These are phyloP conservation scores for Acanthococcus lagerstroemiae DNA, from an alignment of 2,888 invertebrate species.

Conservation along the genomic window DNA sequence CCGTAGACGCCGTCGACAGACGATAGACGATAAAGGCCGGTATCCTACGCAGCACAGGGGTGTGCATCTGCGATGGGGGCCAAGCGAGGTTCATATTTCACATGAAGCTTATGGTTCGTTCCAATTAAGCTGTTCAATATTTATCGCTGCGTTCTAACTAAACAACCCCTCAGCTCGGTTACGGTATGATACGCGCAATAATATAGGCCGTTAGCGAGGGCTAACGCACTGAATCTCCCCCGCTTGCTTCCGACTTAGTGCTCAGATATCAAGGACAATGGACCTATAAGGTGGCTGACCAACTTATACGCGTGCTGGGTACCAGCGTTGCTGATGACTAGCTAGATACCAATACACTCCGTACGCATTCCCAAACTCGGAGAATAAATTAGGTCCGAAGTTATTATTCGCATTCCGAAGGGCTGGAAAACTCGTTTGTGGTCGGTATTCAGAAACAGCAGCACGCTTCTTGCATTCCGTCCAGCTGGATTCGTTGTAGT, in stretches of 20 bases:
- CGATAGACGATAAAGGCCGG: background rate
- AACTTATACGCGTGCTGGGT: no score
- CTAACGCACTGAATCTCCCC: no score
- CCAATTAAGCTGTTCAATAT: slow-evolving; percentile 26
- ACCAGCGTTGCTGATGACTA: background rate
- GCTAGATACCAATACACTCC: background rate
- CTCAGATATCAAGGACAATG: background rate
- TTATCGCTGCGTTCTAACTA: slow-evolving; percentile 15
- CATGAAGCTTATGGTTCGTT: slow-evolving; percentile 26
- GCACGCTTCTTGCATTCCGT: background rate
- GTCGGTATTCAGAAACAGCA: background rate
- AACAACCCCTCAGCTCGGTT: slow-evolving; percentile 17
- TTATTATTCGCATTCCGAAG: background rate
- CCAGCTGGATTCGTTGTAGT: background rate
- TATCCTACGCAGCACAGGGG: background rate
- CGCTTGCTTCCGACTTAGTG: background rate
- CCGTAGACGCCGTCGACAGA: background rate
- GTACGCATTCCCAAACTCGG: background rate
- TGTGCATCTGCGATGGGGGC: background rate
- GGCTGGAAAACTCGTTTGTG: background rate
- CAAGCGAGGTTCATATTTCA: slow-evolving; percentile 23
- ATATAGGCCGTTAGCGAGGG: background rate
- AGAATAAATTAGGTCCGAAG: background rate
- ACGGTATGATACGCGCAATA: background rate
- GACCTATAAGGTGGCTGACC: background rate